Conservation (phyloP, 2,113 vertebrate genomes). For the Polypterus bichir region DNA sequence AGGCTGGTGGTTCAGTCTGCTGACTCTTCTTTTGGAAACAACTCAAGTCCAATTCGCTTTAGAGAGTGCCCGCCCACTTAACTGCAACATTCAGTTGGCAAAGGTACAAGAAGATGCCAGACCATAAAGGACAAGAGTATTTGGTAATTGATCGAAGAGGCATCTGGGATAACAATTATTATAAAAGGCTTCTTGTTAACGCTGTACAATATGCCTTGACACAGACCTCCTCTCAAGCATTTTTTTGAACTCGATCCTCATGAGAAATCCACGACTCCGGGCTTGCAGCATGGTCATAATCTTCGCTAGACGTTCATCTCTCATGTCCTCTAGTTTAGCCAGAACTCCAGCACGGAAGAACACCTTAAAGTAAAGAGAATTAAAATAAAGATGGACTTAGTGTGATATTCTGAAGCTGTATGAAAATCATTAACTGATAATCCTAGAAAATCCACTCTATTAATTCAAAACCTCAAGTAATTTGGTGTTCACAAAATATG, state of each 20-base stretch:
- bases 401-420: not conserved
- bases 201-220: not conserved
- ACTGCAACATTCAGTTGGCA: not conserved
- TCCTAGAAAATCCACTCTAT: not conserved
- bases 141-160: not conserved
- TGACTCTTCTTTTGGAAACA: too few species aligned
- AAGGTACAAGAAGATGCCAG: not conserved
- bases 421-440: not conserved
- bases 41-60: too few species aligned
- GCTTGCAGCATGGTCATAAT: conserved; percentile 41
- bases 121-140: not conserved
- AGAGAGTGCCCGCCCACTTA: too few species aligned
- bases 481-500: too few species aligned
- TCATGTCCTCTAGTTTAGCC: conserved; percentile 45
- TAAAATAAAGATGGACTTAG: too few species aligned
- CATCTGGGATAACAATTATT: not conserved
- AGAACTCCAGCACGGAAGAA: conserved; percentile 48
- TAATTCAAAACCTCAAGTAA: not conserved
- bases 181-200: not conserved
- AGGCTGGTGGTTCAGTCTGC: too few species aligned
- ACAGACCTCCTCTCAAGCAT: conserved; percentile 40
- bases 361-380: conserved; percentile 22
- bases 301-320: conserved; percentile 40
- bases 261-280: conserved; percentile 41
- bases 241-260: conserved; percentile 42